Evolutionary conservation across 64 coral and sea anemone genomes (phyloP).

Genomic region (Orbicella faveolata): DNA sequence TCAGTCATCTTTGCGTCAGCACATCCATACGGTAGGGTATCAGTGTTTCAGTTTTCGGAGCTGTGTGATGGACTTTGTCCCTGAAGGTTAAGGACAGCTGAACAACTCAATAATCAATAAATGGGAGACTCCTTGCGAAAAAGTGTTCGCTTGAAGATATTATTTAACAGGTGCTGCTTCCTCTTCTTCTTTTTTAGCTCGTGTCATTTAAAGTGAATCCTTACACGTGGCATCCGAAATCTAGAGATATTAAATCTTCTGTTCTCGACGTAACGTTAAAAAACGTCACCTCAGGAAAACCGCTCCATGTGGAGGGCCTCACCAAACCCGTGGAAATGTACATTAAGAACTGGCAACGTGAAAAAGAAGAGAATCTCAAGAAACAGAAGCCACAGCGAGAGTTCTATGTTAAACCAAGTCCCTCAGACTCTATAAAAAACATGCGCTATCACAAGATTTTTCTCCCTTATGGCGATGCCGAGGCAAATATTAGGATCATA

Average conservation of each 20-base stretch:
- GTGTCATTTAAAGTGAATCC: constrained; percentile 56
- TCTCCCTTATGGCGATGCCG: constrained; percentile 16
- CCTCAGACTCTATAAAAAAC: constrained; percentile 17
- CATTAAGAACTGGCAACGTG: constrained; percentile 28
- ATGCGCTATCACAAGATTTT: constrained; percentile 55
- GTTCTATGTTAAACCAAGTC: constrained; percentile 15
- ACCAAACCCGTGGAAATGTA: constrained; percentile 60
- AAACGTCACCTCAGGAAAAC: constrained; percentile 28
- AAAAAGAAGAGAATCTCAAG: not conserved
- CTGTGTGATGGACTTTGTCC: no score
- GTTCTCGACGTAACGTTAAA: constrained; percentile 52
- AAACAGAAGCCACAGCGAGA: not conserved
- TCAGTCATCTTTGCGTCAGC: no score
- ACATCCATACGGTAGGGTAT: no score
- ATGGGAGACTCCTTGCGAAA: no score
- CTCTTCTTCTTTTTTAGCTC: constrained; percentile 11
- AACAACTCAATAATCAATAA: no score
- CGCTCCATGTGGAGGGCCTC: constrained; percentile 32
- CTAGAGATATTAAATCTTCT: constrained; percentile 49
- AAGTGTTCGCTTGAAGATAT: no score
- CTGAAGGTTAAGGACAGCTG: no score
- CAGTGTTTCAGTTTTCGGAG: no score
- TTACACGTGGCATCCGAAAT: constrained; percentile 40
- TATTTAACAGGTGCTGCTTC: not conserved
- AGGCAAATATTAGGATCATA: constrained; percentile 18